Conservation (phyloP, 2,888 invertebrate genomes). For the Amaurobius ferox region DNA sequence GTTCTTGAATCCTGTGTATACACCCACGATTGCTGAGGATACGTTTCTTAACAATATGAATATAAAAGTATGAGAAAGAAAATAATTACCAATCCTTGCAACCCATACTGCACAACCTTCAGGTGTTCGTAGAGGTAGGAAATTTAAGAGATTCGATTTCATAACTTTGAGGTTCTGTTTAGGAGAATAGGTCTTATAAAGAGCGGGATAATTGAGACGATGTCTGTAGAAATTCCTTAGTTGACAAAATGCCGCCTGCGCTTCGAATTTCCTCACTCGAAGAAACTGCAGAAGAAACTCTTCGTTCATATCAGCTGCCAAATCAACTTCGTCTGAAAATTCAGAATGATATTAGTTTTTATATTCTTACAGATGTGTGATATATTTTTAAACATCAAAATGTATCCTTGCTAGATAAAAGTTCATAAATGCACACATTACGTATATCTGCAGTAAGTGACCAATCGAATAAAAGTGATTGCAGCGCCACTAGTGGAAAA, state of each 20-base stretch:
- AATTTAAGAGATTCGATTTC: slow-evolving; percentile 25
- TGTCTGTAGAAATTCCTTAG: slow-evolving; percentile 36
- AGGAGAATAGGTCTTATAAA: slow-evolving; percentile 7
- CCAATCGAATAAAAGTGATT: no score
- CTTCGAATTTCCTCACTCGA: slow-evolving; percentile 26
- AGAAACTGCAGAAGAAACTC: slow-evolving; percentile 34
- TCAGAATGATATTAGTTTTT: no score
- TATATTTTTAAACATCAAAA: no score
- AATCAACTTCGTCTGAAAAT: slow-evolving; percentile 20
- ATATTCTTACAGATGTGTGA: no score
- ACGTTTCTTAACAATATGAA: background rate
- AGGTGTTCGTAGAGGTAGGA: slow-evolving; percentile 12
- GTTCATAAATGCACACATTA: no score
- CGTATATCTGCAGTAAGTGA: no score
- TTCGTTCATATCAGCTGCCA: background rate
- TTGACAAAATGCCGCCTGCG: background rate
- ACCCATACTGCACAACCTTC: slow-evolving; percentile 39
- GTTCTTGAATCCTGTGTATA: no score
- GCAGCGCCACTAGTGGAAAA: no score
- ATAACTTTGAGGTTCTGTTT: background rate
- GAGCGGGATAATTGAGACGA: background rate
- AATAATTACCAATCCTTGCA: slow-evolving; percentile 31
- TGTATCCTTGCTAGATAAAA: no score
- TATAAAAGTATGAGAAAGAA: background rate
- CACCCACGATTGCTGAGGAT: background rate